Evolutionary conservation across 2,888 invertebrate genomes (phyloP), one percentile per base, ranked within the genome.

Genomic region (Rhopalosiphum nymphaeae): DNA sequence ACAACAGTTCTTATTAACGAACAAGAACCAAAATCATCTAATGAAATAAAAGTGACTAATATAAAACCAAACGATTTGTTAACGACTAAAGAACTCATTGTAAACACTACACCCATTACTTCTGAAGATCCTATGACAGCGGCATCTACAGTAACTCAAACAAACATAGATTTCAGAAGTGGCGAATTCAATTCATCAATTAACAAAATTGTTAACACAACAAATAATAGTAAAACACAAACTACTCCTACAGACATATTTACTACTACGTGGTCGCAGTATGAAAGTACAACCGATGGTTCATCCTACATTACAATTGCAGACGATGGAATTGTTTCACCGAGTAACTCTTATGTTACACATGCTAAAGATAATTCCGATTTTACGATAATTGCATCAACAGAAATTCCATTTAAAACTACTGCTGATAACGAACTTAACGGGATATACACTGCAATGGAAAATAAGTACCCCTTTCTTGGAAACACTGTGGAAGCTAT

Each of bases 121-220:
- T 89, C 86, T n/a, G 36, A 93, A 10, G 93, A 93, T 26, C 61
- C 90, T 2, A 86, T 90, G 90, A 86, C 49, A 42, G 46, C 42
- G 3, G 90, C n/a, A 57, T 49, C 90, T 26, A 90, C 90, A 2
- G 86, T 86, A 10, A 94, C 61, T 16, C 90, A 90, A 94, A 86
- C 29, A n/a, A 94, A 56, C 86, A 7, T 42, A 7, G 61, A 90
- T 61, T 78, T 36, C 21, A 84, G 9, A 25, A 93, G 49, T 49
- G 21, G 10, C 0, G 42, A 42, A 26, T 46, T 21, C 11, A 61
- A 26, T 61, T 86, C 61, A 26, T 26, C 57, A 89, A 46, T 36
- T n/a, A 46, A 89, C 2, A 10, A 57, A 1, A 26, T 44, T 26
- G n/a, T 16, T 29, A 44, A 93, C 25, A 36, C 26, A 46, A 89